Conservation (phyloP, 2,113 vertebrate species). For the Notothenia coriiceps region DNA sequence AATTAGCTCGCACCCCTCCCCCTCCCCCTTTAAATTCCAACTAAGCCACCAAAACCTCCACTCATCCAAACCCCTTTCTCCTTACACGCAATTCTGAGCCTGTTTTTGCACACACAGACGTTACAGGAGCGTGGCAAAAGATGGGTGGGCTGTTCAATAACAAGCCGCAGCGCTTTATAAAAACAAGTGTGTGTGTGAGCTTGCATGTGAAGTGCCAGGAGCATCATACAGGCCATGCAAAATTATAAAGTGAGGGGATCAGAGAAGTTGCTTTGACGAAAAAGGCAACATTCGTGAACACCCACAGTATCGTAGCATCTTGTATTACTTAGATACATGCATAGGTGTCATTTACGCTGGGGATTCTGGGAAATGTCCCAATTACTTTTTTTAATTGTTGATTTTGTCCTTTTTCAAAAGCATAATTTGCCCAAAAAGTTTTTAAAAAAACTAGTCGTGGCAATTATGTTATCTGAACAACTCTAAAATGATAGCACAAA, state of each 20-base stretch:
- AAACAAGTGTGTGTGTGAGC: constrained; percentile 33
- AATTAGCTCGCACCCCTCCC: constrained; percentile 35
- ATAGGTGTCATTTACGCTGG: constrained; percentile 2
- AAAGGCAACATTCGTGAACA: constrained; percentile 11
- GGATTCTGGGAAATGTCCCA: too few relatives aligned
- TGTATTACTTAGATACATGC: background rate
- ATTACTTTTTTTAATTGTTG: too few relatives aligned
- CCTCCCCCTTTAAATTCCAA: constrained; percentile 15
- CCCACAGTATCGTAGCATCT: constrained; percentile 18
- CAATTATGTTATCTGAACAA: too few relatives aligned
- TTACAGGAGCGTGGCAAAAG: constrained; percentile 22
- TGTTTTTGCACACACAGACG: constrained; percentile 39
- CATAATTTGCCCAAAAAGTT: too few relatives aligned
- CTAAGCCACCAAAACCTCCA: constrained; percentile 46
- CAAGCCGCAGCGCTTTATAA: constrained; percentile 27
- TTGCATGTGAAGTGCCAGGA: constrained; percentile 26
- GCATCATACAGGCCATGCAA: constrained; percentile 50
- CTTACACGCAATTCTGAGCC: constrained; percentile 54
- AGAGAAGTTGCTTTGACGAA: constrained; percentile 47
- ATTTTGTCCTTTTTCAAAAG: too few relatives aligned
- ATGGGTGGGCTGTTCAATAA: constrained; percentile 44
- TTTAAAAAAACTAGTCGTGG: too few relatives aligned
- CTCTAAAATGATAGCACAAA: too few relatives aligned
- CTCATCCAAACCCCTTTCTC: constrained; percentile 38
- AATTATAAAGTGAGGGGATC: constrained; percentile 65